Conservation (phyloP, 92 coral and sea anemone genomes). For the Diadumene lineata region DNA sequence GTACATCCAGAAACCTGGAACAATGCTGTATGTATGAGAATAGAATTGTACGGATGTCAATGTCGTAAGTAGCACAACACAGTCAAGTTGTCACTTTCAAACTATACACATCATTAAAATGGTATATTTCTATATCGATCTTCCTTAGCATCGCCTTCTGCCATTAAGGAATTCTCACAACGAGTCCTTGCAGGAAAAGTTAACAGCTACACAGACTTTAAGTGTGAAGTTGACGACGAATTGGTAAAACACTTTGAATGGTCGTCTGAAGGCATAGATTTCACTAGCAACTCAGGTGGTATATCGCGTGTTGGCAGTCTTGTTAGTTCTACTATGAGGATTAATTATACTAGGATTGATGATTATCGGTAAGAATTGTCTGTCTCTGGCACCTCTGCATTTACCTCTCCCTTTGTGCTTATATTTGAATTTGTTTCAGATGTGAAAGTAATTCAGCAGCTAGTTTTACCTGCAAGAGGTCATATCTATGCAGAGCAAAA, state of each 20-base stretch:
- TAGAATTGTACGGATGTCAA: constrained; percentile 52
- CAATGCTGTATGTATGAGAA: constrained; percentile 37
- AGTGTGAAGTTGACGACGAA: constrained; percentile 2
- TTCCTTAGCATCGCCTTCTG: neutral
- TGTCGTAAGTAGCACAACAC: constrained; percentile 17
- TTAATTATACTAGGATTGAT: constrained; percentile 27
- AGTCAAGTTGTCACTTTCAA: no score
- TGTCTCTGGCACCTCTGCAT: neutral
- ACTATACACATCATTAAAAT: neutral
- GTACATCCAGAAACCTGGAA: constrained; percentile 42
- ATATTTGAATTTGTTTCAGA: neutral
- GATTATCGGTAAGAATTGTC: constrained; percentile 4
- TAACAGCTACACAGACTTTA: constrained; percentile 11
- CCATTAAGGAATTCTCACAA: neutral
- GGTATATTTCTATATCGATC: neutral
- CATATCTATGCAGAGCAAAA: constrained; percentile 21
- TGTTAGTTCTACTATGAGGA: constrained; percentile 27
- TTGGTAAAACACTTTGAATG: constrained; percentile 9
- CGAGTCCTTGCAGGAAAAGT: neutral
- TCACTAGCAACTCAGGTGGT: constrained; percentile 17
- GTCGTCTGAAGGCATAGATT: constrained; percentile 8
- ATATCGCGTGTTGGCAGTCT: neutral
- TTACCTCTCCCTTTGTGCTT: neutral
- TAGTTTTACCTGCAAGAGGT: neutral
- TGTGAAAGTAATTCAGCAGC: neutral